These are phyloP conservation scores for Vespertilio murinus DNA, from an alignment of 2,797 vertebrate species.

Conservation along the genomic window DNA sequence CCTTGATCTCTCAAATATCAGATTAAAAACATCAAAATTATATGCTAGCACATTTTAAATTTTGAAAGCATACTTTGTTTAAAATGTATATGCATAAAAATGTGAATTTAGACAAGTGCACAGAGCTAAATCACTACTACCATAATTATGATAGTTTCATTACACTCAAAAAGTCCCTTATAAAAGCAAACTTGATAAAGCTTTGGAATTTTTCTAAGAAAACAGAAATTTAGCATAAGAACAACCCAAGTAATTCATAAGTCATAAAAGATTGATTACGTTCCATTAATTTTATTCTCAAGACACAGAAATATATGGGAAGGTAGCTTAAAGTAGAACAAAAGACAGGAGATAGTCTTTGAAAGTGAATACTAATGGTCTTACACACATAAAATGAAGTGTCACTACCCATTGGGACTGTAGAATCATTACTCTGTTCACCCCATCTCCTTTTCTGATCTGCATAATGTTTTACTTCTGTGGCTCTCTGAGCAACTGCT, in stretches of 20 bases:
- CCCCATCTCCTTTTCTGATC: neutral
- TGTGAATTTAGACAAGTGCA: neutral
- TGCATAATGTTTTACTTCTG: neutral
- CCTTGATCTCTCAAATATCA: neutral
- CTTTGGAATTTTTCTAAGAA: neutral
- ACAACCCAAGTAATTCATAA: neutral
- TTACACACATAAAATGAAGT: neutral
- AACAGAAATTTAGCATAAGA: neutral
- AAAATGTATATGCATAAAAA: neutral
- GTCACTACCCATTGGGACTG: fast-evolving
- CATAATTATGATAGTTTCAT: neutral
- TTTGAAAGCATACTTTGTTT: neutral
- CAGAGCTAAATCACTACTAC: neutral
- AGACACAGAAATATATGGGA: neutral
- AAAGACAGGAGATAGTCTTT: neutral
- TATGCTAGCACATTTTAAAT: neutral
- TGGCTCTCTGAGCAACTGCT: neutral
- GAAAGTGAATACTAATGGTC: neutral
- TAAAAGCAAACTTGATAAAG: neutral
- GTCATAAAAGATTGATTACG: neutral
- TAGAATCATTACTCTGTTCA: neutral
- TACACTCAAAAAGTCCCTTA: neutral
- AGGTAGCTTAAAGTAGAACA: neutral
- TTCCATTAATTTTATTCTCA: neutral
- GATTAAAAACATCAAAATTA: neutral